Base-by-base conservation (phyloP, 2,797 vertebrate genomes). In the Sternarchorhynchus goeldii region DNA sequence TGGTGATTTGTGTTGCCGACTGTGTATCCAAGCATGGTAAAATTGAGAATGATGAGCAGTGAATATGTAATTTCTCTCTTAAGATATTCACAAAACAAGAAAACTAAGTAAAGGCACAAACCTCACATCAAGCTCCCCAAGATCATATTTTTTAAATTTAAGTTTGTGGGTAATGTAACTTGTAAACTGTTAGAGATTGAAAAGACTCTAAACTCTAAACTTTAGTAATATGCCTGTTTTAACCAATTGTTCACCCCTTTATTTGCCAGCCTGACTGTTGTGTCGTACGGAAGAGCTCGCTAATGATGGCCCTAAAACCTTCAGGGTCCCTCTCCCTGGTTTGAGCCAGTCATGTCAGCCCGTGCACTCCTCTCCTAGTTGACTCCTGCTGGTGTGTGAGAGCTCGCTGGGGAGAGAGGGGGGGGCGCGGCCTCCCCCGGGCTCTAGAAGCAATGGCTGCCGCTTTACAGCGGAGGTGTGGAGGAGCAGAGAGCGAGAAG, bases 221-320 rank as follows among this genome's bases (percentile, higher is more conserved):
- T 92, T 58, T 59, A 93, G 91, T 92, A 85, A 74, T 56, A 91
- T 87, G 90, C 86, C 93, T 94, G 95, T 98, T 98, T 96, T 98
- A 98, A 97, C 96, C 96, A 97, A 95, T 95, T 98, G 95, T 97
- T 96, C 96, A 97, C 96, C 95, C 96, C 96, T 97, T 96, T 99
- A 97, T 99, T 98, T 98, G 94, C 96, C 96, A 98, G 97, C 96
- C 95, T 98, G 94, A 97, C 96, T 96, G 92, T 97, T 94, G 92
- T 97, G 95, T 97, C 96, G 96, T 98, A 80, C 91, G 93, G 93
- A 93, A 92, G 92, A 93, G 87, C 88, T 97, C 96, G 96, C 96
- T 96, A 96, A 95, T 95, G 96, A 91, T 96, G 96, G 96, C 97
- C 95, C 97, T 95, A 95, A 96, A 90, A 95, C 96, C 95, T 96